Base-by-base conservation (phyloP, 2,888 invertebrate species). In the Catocala sponsa region DNA sequence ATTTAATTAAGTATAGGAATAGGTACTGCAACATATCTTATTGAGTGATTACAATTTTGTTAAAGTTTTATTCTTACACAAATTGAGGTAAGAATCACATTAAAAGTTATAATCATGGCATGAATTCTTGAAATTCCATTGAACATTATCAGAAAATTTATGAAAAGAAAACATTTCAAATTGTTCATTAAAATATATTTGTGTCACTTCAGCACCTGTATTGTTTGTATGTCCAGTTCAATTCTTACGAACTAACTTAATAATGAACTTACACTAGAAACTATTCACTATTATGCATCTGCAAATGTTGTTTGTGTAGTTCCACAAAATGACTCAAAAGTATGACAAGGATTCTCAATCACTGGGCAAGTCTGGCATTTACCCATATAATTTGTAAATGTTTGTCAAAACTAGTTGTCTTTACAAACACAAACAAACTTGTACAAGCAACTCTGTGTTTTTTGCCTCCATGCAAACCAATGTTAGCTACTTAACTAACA, bases 211-310 rank as follows among this genome's bases (percentile, higher is more conserved):
- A 72, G 68, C 57, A 73, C 62, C 68, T 62, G 57, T 70, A 70
- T 75, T 59, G 60, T 55, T 72, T 68, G 61, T 72, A 78, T 74
- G 78, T 85, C 80, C 80, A 80, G 78, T 80, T 82, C 59, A 76
- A 79, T 76, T 62, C 85, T 85, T 86, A 86, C 52, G 67, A 70
- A 70, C 81, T 85, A 88, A 76, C 82, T 84, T 86, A 84, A 54
- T 65, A 77, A 61, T 69, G 65, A 80, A 77, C 76, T 83, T 83
- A 83, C 64, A 72, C 65, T 68, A 63, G 69, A 72, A 70, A 71
- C 72, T 65, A 67, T 68, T 55, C 78, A 76, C 25, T 79, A 86
- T 84, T 83, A 74, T 76, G 68, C 78, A 84, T 68, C 82, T 81
- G 78, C 82, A 83, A 73, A 62, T 32, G 43, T 44, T 48, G 33